Evolutionary conservation across 2,797 vertebrate species (phyloP), one percentile per base, ranked within the genome.

Genomic region (Dicrostonyx torquatus): DNA sequence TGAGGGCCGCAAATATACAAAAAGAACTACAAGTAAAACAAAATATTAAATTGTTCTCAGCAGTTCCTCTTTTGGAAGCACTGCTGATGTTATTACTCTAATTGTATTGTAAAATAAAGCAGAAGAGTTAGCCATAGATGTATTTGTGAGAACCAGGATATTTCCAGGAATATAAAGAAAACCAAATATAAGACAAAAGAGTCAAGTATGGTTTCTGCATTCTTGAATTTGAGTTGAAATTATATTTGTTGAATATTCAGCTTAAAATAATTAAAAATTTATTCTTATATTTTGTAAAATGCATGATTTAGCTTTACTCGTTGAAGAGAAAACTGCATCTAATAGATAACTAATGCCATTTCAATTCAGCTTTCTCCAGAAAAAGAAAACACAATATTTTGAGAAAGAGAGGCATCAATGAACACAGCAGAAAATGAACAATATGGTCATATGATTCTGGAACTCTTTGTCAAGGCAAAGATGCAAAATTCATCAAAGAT

Each of bases 171-270:
- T 60, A 7, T 34, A 70, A 94, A 22, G 18, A 77, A 45, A 77
- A 64, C 48, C 11, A 84, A 66, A 91, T 73, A 17, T 20, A 58
- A 87, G 18, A 90, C 17, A 14, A 82, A 94, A 26, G 34, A 8
- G 0, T 87, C 60, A 94, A 86, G 5, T 62, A 80, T 87, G 62
- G 40, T 77, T 50, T 31, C 3, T 87, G 20, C 87, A 22, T 82
- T 90, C 26, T 70, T 88, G 45, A 88, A 55, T 55, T 79, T 55
- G 53, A 92, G 24, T 24, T 66, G 13, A 88, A 94, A 95, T 64
- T 55, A 64, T 70, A 37, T 37, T 70, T 37, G 9, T 5, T 70
- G n/a, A 72, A 72, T 40, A 72, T 72, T 72, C 4, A 12, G 4
- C 55, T 72, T 10, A 40, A 40, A 72, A 66, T 11, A 40, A 5